A percentile compares a stretch with the other conserved stretches of the same genome.
These are phyloP conservation scores for Diabrotica balteata DNA, from an alignment of 2,888 invertebrate species.

Conservation along the genomic window DNA sequence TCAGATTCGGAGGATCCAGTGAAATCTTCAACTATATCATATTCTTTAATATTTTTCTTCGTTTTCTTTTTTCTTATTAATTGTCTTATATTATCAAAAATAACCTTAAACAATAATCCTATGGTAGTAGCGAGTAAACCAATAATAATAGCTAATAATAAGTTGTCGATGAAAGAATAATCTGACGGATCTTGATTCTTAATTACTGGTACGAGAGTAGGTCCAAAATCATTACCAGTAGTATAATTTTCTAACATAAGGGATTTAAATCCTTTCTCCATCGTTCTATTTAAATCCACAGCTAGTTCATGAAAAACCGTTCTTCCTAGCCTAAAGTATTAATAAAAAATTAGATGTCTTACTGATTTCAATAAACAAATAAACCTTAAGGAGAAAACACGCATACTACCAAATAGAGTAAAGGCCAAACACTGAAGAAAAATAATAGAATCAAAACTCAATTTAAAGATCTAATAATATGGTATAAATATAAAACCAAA, in stretches of 20 bases:
- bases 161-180: conserved; percentile 51
- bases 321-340: conserved; percentile 57
- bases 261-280: conserved; percentile 50
- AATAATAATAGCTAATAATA: conserved; percentile 39
- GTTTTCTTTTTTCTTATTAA: conserved; percentile 29
- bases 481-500: too few species aligned
- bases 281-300: conserved; percentile 57
- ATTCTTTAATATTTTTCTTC: conserved; percentile 31
- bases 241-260: conserved; percentile 32
- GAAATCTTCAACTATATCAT: conserved; percentile 40
- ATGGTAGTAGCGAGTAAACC: conserved; percentile 35
- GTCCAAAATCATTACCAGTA: conserved; percentile 20
- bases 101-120: conserved; percentile 31
- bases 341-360: too few species aligned
- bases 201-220: conserved; percentile 39
- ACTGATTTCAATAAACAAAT: too few species aligned
- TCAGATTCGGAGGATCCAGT: conserved; percentile 50
- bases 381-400: too few species aligned
- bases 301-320: conserved; percentile 66
- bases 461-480: too few species aligned
- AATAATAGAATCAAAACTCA: too few species aligned
- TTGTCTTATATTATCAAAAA: conserved; percentile 25
- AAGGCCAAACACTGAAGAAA: too few species aligned
- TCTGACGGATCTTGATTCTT: conserved; percentile 45
- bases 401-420: too few species aligned